phyloP scores from a whole-genome alignment of 37 sponge, comb jelly and placozoan species.

The Beroe ovata region DNA sequence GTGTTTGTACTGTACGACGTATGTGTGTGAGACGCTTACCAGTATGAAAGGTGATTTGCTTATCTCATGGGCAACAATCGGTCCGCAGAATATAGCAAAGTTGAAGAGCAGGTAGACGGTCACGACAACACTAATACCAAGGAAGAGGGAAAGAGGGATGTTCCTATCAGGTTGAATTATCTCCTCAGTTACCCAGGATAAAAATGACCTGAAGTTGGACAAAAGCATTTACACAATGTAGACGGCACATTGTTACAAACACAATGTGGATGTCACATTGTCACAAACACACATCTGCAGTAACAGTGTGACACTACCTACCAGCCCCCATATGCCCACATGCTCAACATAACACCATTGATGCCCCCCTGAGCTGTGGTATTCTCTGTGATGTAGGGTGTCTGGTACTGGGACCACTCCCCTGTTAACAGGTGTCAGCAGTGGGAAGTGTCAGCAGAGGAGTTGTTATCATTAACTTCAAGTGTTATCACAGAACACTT shows the following conservation, averaged over 20 bases:
- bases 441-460: too few relatives aligned
- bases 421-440: too few relatives aligned
- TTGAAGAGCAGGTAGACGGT: slow-evolving; percentile 58
- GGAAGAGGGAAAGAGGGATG: slow-evolving; percentile 51
- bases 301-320: too few relatives aligned
- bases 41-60: slow-evolving; percentile 22
- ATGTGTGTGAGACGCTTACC: too few relatives aligned
- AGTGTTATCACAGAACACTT: not conserved
- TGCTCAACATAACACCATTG: slow-evolving; percentile 32
- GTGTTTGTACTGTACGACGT: too few relatives aligned
- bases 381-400: not conserved
- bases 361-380: not conserved
- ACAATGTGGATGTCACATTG: too few relatives aligned
- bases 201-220: slow-evolving; percentile 59
- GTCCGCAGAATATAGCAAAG: slow-evolving; percentile 38
- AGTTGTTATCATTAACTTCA: not conserved
- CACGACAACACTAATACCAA: slow-evolving; percentile 21
- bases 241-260: too few relatives aligned
- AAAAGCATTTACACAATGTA: too few relatives aligned
- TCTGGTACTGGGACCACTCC: slow-evolving; percentile 13
- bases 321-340: slow-evolving; percentile 66
- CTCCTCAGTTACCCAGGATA: slow-evolving; percentile 62
- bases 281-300: too few relatives aligned
- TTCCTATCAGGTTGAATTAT: slow-evolving; percentile 26
- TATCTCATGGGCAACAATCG: not conserved